Evolutionary conservation across 2,888 invertebrate genomes (phyloP), one percentile per base, ranked within the genome.

Genomic region (Pristionchus maxplancki): DNA sequence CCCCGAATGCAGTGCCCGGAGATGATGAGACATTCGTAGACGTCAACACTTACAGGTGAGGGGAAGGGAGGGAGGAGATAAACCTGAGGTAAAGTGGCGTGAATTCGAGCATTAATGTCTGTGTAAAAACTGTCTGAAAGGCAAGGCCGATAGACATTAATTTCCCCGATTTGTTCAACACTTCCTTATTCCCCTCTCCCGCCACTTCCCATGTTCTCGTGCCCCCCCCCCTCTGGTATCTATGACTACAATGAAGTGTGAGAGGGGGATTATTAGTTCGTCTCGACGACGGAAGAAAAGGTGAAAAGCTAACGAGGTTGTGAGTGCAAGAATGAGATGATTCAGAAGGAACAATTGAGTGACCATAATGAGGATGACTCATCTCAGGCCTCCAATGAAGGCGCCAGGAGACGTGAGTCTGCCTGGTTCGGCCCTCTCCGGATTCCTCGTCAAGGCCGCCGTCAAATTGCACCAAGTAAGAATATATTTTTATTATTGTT

Each of bases 381-480:
- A 9, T 44, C 44, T 17, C 81, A 88, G 88, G 28, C 78, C 88
- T n/a, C 88, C 88, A 1, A 15, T 24, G 58, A 88, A 88, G 24
- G 88, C 88, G 28, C 78, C 88, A 20, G 88, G 88, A 37, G 88
- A 88, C 62, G 88, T 88, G 15, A 37, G 28, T 62, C 88, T 88
- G 17, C 53, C 53, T 5, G 37, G n/a, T 15, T 3, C 28, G 0
- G 2, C 11, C 28, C 62, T 88, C 15, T 3, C 37, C 17, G 37
- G 37, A n/a, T 88, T 88, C 40, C 88, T 88, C 28, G 81, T 81
- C 88, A 88, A 88, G 88, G 88, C 58, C 5, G 81, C 88, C 11
- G 28, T 81, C 44, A 37, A 31, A 71, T n/a, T 88, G 40, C 81
- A 50, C 24, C 15, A 15, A 5, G 88, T 88, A n/a, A 81, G 81